Evolutionary conservation across 2,113 vertebrate species (phyloP), one percentile per base, ranked within the genome.

Genomic region (Oreochromis niloticus): DNA sequence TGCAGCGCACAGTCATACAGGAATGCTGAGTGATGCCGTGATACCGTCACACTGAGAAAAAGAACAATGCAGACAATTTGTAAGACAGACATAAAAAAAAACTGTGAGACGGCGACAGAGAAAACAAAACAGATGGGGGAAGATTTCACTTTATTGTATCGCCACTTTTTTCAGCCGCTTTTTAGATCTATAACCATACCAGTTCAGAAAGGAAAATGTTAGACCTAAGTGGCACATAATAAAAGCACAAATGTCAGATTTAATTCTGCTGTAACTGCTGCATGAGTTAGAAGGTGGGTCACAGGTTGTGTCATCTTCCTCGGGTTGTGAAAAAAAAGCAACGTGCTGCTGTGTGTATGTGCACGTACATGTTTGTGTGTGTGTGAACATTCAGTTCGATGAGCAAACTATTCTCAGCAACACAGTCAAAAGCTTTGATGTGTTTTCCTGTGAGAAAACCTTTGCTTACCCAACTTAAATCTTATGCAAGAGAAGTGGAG

Each of bases 11-110:
- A 88, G 87, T 85, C 81, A 87, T 88, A 73, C 43, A 81, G 71
- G 56, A 89, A 88, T 82, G 85, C 87, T 90, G 88, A 93, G 87
- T 88, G 86, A 93, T 68, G 85, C 80, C 82, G 73, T 87, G 86
- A 93, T 75, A 82, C 83, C 85, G 80, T 85, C 56, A 81, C 57
- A 71, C 22, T 54, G 19, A 57, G 27, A 54, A 24, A 66, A 59
- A 81, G 46, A 87, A 43, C 30, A 48, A 50, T 32, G 75, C 41
- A 83, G 30, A 50, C 36, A 54, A 88, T 68, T 68, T 71, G 17
- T 54, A 34, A 50, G 24, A 66, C 16, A 59, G 43, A 83, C 14
- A 43, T 6, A 57, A 6, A 52, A 52, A 54, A 17, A 39, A 63
- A 81, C n/a, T 36, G 82, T 27, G 59, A n/a, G 78, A 73, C 14